Percentiles rank a stretch among this genome's conserved stretches.
These are phyloP conservation scores for Lottia gigantea DNA, from an alignment of 2,888 invertebrate species.

Conservation along the genomic window DNA sequence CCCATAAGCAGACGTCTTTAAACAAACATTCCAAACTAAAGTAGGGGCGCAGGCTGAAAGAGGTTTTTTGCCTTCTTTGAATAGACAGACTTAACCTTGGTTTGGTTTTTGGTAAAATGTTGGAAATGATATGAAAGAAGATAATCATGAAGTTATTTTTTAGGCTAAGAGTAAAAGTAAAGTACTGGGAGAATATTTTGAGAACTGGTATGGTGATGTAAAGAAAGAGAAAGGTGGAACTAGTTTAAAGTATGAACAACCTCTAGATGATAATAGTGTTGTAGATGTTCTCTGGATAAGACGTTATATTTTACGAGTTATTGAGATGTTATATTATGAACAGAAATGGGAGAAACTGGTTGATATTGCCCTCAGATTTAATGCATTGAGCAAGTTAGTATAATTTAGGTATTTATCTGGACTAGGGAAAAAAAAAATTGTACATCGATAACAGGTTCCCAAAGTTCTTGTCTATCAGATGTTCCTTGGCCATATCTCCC, in stretches of 20 bases:
- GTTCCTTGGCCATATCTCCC: no score
- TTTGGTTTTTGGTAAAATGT: no score
- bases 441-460: no score
- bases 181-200: slow-evolving; percentile 45
- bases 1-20: no score
- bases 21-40: no score
- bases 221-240: slow-evolving; percentile 61
- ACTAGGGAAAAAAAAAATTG: no score
- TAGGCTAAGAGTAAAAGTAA: slow-evolving; percentile 50
- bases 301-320: slow-evolving; percentile 53
- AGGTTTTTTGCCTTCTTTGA: no score
- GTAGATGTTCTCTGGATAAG: slow-evolving; percentile 60
- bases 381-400: slow-evolving; percentile 64
- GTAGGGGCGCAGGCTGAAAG: no score
- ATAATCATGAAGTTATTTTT: neutral
- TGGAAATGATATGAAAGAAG: neutral
- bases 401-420: neutral
- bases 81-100: no score
- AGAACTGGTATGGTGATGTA: slow-evolving; percentile 57
- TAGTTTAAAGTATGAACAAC: slow-evolving; percentile 62
- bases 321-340: slow-evolving; percentile 63
- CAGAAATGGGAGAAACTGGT: slow-evolving; percentile 67
- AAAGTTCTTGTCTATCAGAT: no score
- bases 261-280: slow-evolving; percentile 58
- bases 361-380: slow-evolving; percentile 65